Conservation (phyloP, 2,113 vertebrate species). For the Serinus canaria region DNA sequence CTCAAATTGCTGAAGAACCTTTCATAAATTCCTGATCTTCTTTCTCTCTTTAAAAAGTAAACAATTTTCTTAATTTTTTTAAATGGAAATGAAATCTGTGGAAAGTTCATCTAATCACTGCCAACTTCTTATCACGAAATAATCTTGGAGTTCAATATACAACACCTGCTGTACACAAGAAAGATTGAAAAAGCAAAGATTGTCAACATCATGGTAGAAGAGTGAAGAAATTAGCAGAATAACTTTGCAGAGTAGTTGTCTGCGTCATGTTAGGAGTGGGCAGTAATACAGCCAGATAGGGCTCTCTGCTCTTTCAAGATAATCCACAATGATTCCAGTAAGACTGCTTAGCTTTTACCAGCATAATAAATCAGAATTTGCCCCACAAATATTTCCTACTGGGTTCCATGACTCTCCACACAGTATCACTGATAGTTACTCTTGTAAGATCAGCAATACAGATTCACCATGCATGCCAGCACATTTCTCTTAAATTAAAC, state of each 20-base stretch:
- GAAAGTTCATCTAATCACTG: not conserved
- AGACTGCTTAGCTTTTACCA: not conserved
- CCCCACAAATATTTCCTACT: not conserved
- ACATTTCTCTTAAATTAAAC: slow-evolving; percentile 30
- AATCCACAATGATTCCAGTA: not conserved
- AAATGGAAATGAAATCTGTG: not conserved
- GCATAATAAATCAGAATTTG: slow-evolving; percentile 5
- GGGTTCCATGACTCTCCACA: not conserved
- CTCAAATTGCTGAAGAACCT: not conserved
- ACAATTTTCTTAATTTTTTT: not conserved
- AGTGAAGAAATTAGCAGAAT: not conserved
- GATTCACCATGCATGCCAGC: slow-evolving; percentile 6
- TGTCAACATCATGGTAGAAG: not conserved
- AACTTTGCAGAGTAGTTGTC: not conserved
- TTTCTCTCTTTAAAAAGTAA: not conserved
- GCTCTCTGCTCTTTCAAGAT: not conserved
- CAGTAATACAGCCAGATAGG: not conserved
- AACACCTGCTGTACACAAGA: not conserved
- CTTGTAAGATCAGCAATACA: slow-evolving; percentile 8
- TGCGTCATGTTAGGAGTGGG: not conserved
- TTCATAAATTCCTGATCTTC: not conserved
- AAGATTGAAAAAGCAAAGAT: not conserved
- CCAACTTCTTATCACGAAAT: not conserved
- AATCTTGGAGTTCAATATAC: not conserved
- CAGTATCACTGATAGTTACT: not conserved